A percentile compares a stretch with the other conserved stretches of the same genome.
phyloP scores from a whole-genome alignment of 2,888 invertebrate genomes.

The Drosophila nr. fundita region DNA sequence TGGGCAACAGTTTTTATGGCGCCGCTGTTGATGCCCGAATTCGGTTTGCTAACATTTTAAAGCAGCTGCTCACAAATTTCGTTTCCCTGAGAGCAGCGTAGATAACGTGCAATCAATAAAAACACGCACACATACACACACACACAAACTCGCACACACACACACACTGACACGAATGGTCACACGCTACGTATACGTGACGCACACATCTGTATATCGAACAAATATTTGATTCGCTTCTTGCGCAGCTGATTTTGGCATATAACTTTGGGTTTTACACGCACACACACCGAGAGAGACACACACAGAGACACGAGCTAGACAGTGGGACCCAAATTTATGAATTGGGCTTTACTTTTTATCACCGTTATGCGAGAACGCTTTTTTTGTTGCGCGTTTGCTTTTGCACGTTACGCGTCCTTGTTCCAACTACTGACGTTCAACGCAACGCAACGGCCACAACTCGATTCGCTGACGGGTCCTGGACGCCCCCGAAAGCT shows the following conservation, averaged over 20 bases:
- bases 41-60: slow-evolving; percentile 54
- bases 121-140: slow-evolving; percentile 32
- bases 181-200: slow-evolving; percentile 71
- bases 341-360: slow-evolving; percentile 38
- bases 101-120: slow-evolving; percentile 72
- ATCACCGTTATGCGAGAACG: slow-evolving; percentile 35
- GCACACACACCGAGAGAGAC: neutral
- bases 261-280: slow-evolving; percentile 25
- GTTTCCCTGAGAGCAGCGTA: slow-evolving; percentile 47
- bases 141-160: slow-evolving; percentile 13
- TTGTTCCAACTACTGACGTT: slow-evolving; percentile 84
- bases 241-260: slow-evolving; percentile 49
- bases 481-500: slow-evolving; percentile 79
- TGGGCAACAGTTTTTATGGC: slow-evolving; percentile 49
- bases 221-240: slow-evolving; percentile 34
- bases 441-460: slow-evolving; percentile 61
- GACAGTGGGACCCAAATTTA: slow-evolving; percentile 27
- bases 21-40: slow-evolving; percentile 35
- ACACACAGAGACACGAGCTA: slow-evolving; percentile 21
- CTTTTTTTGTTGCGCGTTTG: slow-evolving; percentile 54
- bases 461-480: slow-evolving; percentile 79
- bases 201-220: slow-evolving; percentile 29
- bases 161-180: slow-evolving; percentile 25
- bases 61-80: slow-evolving; percentile 30
- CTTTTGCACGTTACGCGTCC: slow-evolving; percentile 83